These are phyloP conservation scores for Pica pica DNA, from an alignment of 2,113 vertebrate species.

Conservation along the genomic window DNA sequence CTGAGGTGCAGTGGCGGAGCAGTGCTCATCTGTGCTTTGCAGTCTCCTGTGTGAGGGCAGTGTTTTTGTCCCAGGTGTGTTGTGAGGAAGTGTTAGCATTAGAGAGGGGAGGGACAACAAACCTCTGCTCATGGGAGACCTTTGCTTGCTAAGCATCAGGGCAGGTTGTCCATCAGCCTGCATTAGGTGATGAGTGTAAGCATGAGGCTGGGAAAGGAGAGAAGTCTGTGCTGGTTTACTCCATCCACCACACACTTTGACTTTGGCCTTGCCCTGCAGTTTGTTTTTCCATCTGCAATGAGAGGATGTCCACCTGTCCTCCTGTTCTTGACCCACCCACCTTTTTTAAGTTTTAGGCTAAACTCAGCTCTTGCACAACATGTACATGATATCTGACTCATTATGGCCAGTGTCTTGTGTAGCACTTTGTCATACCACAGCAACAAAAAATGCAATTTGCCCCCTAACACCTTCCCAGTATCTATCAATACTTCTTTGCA, in stretches of 20 bases:
- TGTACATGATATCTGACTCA: neutral
- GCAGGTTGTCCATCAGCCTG: neutral
- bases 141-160: neutral
- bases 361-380: neutral
- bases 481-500: neutral
- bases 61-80: neutral
- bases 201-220: accelerated
- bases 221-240: neutral
- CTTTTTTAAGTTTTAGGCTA: neutral
- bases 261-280: neutral
- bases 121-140: neutral
- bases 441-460: neutral
- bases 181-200: neutral
- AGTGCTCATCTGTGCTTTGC: neutral
- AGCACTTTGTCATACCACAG: neutral
- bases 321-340: neutral
- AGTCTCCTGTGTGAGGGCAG: neutral
- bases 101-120: neutral
- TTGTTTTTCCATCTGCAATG: neutral
- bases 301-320: neutral
- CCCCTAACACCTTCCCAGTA: neutral
- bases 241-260: neutral
- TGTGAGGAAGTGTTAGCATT: neutral
- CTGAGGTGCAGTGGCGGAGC: neutral
- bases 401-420: neutral